Evolutionary conservation across 2,797 vertebrate species (phyloP).

Genomic region (Anguilla marmorata): DNA sequence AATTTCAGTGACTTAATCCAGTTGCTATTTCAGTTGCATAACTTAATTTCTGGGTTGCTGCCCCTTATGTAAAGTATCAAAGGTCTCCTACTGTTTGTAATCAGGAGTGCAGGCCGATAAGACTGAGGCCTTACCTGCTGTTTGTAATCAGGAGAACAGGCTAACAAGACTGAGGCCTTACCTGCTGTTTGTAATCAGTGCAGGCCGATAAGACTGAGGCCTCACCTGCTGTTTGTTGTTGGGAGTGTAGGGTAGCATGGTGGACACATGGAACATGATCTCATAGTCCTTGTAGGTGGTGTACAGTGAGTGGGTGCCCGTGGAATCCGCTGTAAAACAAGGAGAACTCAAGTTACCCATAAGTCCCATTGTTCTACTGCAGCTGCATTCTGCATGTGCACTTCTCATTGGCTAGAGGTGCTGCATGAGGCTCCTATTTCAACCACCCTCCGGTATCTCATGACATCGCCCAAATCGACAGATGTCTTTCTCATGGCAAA

Average conservation of each 20-base stretch:
- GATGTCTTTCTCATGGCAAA: background rate
- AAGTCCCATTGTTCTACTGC: constrained; percentile 41
- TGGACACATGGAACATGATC: constrained; percentile 98
- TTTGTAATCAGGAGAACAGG: background rate
- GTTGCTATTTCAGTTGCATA: background rate
- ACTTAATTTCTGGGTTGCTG: background rate
- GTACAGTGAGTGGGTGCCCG: constrained; percentile 93
- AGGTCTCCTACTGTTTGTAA: constrained; percentile 91
- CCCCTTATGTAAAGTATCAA: background rate
- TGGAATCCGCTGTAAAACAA: constrained; percentile 87
- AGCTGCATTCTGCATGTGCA: constrained; percentile 11
- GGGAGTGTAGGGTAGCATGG: constrained; percentile 93
- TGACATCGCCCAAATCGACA: background rate
- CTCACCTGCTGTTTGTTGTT: constrained; percentile 98
- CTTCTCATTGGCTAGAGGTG: constrained; percentile 36
- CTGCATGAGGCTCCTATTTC: constrained; percentile 49
- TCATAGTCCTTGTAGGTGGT: constrained; percentile 96
- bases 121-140: background rate
- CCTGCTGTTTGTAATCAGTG: constrained; percentile 88
- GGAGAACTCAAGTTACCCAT: constrained; percentile 22
- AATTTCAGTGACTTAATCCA: background rate
- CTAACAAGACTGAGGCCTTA: constrained; percentile 52
- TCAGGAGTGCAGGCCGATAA: constrained; percentile 84
- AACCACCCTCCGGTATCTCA: constrained; percentile 1
- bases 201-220: background rate